phyloP scores from a whole-genome alignment of 92 coral and sea anemone genomes.

The Parazoanthus darwini region DNA sequence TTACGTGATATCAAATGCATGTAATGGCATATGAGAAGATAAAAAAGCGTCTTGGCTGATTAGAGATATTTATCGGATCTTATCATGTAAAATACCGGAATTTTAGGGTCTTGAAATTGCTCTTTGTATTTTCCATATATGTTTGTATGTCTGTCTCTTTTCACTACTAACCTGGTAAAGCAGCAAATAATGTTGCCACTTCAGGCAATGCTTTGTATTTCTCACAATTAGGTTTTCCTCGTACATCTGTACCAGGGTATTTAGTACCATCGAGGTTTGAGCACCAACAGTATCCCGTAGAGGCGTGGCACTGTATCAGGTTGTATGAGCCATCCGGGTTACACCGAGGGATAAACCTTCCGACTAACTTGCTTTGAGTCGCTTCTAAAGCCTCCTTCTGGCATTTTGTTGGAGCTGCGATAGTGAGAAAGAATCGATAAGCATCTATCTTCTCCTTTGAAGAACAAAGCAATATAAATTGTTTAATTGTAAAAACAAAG shows the following conservation, averaged over 20 bases:
- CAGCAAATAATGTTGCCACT: neutral
- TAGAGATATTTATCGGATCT: too few species aligned
- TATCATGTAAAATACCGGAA: too few species aligned
- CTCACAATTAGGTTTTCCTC: conserved; percentile 11
- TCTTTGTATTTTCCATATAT: too few species aligned
- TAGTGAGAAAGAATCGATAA: neutral
- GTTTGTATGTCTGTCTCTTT: neutral
- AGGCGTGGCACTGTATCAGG: conserved; percentile 37
- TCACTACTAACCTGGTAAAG: neutral
- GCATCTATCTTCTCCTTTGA: neutral
- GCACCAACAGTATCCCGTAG: conserved; percentile 52
- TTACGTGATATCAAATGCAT: too few species aligned
- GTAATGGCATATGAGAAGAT: too few species aligned
- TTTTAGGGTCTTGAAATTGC: too few species aligned
- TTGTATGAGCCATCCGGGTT: conserved; percentile 50
- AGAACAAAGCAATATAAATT: neutral
- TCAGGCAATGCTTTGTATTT: neutral
- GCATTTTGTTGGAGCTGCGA: conserved; percentile 12
- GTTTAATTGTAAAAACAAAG: too few species aligned
- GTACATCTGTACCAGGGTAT: conserved; percentile 17
- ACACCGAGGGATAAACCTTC: conserved; percentile 46
- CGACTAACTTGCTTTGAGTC: neutral
- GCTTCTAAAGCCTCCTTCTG: neutral
- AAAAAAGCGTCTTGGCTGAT: too few species aligned
- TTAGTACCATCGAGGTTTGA: conserved; percentile 34